Evolutionary conservation across 2,888 invertebrate genomes (phyloP).

Genomic region (Hecatera dysodea): DNA sequence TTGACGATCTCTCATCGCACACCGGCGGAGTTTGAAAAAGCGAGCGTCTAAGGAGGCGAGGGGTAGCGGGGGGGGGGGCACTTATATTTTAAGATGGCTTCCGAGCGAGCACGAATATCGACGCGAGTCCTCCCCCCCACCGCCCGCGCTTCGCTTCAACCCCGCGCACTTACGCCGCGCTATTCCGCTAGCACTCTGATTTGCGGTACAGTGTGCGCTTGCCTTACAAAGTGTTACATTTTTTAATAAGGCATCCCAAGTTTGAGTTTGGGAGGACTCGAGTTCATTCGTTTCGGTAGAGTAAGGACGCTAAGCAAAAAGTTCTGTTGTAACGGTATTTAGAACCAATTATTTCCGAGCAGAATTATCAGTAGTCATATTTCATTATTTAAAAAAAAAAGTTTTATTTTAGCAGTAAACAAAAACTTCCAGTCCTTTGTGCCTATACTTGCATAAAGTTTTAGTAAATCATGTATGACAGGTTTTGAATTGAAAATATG

Average conservation of each 20-base stretch:
- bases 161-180: slow-evolving; percentile 74
- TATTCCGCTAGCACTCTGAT: slow-evolving; percentile 78
- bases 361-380: too few species aligned
- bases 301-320: neutral
- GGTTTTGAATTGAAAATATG: too few species aligned
- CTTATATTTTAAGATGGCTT: slow-evolving; percentile 91
- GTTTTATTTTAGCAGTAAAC: too few species aligned
- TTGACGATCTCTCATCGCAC: slow-evolving; percentile 73
- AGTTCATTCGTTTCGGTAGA: too few species aligned
- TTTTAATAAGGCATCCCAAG: neutral
- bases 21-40: slow-evolving; percentile 86
- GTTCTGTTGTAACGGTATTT: neutral
- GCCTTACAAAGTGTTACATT: slow-evolving; percentile 47
- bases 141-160: slow-evolving; percentile 67
- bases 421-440: too few species aligned
- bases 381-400: too few species aligned
- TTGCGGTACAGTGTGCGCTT: slow-evolving; percentile 65
- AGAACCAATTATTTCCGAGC: too few species aligned
- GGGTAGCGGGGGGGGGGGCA: slow-evolving; percentile 72
- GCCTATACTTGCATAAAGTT: too few species aligned
- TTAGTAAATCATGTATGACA: too few species aligned
- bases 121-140: slow-evolving; percentile 77
- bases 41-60: slow-evolving; percentile 87
- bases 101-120: slow-evolving; percentile 88
- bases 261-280: neutral